Conservation (phyloP, 2,888 invertebrate genomes). For the Aporophyla nigra region DNA sequence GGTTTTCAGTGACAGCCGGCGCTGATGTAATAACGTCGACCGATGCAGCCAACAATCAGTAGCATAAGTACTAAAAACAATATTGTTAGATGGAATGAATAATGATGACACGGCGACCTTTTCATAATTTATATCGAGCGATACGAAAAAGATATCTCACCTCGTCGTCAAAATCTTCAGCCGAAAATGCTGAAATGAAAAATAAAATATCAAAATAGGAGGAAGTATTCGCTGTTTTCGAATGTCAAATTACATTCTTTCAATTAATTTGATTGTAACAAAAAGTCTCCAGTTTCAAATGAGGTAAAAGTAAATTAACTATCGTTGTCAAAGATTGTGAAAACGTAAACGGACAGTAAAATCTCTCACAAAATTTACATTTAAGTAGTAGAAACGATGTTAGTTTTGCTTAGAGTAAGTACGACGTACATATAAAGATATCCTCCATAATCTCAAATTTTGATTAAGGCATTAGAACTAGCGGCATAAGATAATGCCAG, state of each 20-base stretch:
- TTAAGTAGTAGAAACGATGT: not conserved
- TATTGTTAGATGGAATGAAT: too few relatives aligned
- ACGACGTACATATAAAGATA: too few relatives aligned
- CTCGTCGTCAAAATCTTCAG: not conserved
- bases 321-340: conserved; percentile 5
- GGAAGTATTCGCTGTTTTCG: not conserved
- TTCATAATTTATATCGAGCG: too few relatives aligned
- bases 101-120: too few relatives aligned
- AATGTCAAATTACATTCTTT: not conserved
- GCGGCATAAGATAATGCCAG: not conserved
- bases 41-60: too few relatives aligned
- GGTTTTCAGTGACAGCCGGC: too few relatives aligned
- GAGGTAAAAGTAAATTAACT: conserved; percentile 2
- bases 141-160: not conserved
- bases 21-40: too few relatives aligned
- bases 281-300: conserved; percentile 3
- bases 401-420: too few relatives aligned
- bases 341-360: conserved; percentile 3
- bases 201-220: not conserved
- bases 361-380: conserved; percentile 11
- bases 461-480: not conserved
- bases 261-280: not conserved
- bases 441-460: too few relatives aligned
- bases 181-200: not conserved
- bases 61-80: too few relatives aligned